A percentile compares a stretch with the other conserved stretches of the same genome.
These are phyloP conservation scores for Carlito syrichta DNA, from an alignment of 2,113 vertebrate genomes.

Conservation along the genomic window DNA sequence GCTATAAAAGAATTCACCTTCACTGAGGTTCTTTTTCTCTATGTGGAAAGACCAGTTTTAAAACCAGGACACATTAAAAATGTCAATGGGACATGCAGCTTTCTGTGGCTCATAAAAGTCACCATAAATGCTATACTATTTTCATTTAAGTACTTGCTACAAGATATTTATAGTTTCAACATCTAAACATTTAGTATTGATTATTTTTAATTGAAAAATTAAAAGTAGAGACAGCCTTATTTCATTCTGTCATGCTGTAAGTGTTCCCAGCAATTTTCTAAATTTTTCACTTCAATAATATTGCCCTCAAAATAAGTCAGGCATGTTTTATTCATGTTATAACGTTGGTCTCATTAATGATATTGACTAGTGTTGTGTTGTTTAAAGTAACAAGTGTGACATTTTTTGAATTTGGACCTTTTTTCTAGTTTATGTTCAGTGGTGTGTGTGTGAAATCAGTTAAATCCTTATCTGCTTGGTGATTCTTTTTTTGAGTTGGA, in stretches of 20 bases:
- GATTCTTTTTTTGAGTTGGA: too few relatives aligned
- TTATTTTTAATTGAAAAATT: conserved; percentile 34
- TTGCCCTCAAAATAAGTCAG: conserved; percentile 25
- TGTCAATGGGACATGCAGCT: not conserved
- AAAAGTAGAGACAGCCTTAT: not conserved
- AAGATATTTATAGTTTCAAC: not conserved
- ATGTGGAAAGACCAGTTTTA: not conserved
- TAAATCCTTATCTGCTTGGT: conserved; percentile 69
- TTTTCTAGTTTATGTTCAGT: conserved; percentile 56
- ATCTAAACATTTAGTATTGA: not conserved
- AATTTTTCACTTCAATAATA: not conserved
- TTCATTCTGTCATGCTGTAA: not conserved
- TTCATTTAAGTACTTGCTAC: not conserved
- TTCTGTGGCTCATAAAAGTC: not conserved
- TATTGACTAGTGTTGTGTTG: conserved; percentile 85
- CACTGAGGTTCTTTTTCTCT: not conserved
- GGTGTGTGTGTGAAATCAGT: not conserved
- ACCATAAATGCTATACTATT: not conserved
- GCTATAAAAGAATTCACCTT: not conserved
- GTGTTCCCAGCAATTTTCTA: not conserved
- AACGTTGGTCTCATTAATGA: conserved; percentile 80
- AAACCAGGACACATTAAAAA: not conserved
- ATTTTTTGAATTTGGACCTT: conserved; percentile 40
- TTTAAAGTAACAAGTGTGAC: conserved; percentile 82
- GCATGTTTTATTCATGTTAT: conserved; percentile 61